These are phyloP conservation scores for Acrocyrtus sp. DNA, from an alignment of 2,888 invertebrate species.

Conservation along the genomic window DNA sequence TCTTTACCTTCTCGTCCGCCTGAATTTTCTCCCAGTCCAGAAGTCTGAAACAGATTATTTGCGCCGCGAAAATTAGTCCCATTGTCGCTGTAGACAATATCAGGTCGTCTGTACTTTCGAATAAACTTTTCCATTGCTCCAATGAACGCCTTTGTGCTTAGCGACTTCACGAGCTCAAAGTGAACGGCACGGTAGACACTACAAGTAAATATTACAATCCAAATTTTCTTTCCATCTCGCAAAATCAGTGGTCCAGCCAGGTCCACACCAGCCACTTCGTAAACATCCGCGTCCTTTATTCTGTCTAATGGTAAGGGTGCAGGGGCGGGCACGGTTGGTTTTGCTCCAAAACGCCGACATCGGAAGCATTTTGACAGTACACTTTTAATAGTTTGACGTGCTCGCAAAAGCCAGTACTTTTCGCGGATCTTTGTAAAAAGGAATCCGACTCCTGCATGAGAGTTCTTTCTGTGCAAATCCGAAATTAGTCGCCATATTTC, in stretches of 20 bases:
- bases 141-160: not conserved
- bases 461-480: not conserved
- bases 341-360: not conserved
- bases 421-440: not conserved
- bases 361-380: not conserved
- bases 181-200: conserved; percentile 3
- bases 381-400: not conserved
- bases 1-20: not conserved
- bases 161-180: not conserved
- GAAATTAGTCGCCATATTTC: not conserved
- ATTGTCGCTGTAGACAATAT: conserved; percentile 1
- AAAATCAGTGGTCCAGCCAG: not conserved
- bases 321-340: not conserved
- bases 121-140: not conserved
- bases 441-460: not conserved
- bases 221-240: not conserved
- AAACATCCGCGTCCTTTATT: not conserved
- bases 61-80: not conserved
- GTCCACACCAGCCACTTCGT: conserved; percentile 2
- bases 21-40: conserved; percentile 5
- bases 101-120: not conserved
- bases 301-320: not conserved
- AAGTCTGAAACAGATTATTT: not conserved
- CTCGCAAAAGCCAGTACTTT: not conserved
- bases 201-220: conserved; percentile 9